Evolutionary conservation across 1,140 invertebrate genomes (phyloP).

Genomic region (Pachyrhynchus sulphureomaculatus): DNA sequence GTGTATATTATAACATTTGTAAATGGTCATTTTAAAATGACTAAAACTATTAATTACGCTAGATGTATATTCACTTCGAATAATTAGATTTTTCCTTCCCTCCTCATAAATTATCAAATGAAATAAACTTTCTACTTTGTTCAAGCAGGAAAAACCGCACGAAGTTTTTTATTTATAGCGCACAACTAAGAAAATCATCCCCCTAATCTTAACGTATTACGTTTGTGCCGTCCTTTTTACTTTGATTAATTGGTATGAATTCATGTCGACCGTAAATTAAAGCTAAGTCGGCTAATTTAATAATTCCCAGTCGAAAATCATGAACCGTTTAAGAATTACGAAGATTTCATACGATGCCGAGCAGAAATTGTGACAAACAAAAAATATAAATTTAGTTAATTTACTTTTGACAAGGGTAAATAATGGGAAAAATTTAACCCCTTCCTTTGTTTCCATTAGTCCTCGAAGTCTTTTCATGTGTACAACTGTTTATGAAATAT

Average conservation of each 20-base stretch:
- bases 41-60: too few species aligned
- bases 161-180: too few species aligned
- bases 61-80: too few species aligned
- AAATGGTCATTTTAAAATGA: too few species aligned
- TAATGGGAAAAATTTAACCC: slow-evolving; percentile 21
- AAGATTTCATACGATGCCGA: slow-evolving; percentile 26
- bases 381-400: slow-evolving; percentile 30
- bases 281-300: slow-evolving; percentile 31
- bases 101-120: too few species aligned
- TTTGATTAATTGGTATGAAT: slow-evolving; percentile 33
- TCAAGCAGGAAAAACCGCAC: too few species aligned
- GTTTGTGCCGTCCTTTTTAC: slow-evolving; percentile 9
- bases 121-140: too few species aligned
- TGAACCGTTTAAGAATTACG: slow-evolving; percentile 28
- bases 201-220: not conserved
- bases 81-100: too few species aligned
- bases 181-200: not conserved
- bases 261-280: slow-evolving; percentile 30
- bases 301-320: slow-evolving; percentile 30
- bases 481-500: not conserved
- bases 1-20: too few species aligned
- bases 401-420: slow-evolving; percentile 23
- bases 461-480: not conserved
- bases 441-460: not conserved
- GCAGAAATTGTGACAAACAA: slow-evolving; percentile 29